phyloP scores from a whole-genome alignment of 2,888 invertebrate genomes.

The Zygogramma bicolorata region DNA sequence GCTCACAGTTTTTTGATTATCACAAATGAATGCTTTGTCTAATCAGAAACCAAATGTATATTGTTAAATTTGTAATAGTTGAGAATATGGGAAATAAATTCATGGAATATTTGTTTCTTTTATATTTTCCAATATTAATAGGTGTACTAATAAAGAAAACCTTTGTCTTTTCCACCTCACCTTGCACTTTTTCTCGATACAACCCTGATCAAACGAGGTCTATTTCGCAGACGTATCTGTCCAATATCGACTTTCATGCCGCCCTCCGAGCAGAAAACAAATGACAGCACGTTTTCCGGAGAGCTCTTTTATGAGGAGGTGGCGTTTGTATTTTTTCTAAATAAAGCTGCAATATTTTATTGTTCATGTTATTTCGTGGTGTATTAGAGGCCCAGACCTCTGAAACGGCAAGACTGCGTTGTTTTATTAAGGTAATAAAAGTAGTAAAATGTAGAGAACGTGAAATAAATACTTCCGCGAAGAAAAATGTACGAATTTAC shows the following conservation, averaged over 20 bases:
- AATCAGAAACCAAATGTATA: too few species aligned
- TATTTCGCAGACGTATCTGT: conserved; percentile 35
- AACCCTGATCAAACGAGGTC: conserved; percentile 2
- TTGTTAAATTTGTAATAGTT: too few species aligned
- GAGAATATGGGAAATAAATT: too few species aligned
- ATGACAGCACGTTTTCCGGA: conserved; percentile 43
- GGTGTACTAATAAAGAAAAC: too few species aligned
- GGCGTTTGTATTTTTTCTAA: conserved; percentile 48
- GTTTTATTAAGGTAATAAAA: conserved; percentile 40
- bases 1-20: too few species aligned
- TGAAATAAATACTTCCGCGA: conserved; percentile 31
- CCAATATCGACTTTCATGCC: conserved; percentile 31
- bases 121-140: too few species aligned
- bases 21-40: too few species aligned
- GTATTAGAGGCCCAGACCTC: conserved; percentile 24
- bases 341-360: conserved; percentile 44
- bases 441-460: not conserved
- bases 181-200: not conserved
- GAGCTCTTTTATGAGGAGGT: conserved; percentile 44
- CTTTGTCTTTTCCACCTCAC: not conserved
- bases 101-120: too few species aligned
- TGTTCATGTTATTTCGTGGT: conserved; percentile 29
- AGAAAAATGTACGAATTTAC: conserved; percentile 21
- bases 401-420: conserved; percentile 19
- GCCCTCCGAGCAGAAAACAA: conserved; percentile 36